phyloP scores from a whole-genome alignment of 2,797 vertebrate genomes.

The Staurois parvus region DNA sequence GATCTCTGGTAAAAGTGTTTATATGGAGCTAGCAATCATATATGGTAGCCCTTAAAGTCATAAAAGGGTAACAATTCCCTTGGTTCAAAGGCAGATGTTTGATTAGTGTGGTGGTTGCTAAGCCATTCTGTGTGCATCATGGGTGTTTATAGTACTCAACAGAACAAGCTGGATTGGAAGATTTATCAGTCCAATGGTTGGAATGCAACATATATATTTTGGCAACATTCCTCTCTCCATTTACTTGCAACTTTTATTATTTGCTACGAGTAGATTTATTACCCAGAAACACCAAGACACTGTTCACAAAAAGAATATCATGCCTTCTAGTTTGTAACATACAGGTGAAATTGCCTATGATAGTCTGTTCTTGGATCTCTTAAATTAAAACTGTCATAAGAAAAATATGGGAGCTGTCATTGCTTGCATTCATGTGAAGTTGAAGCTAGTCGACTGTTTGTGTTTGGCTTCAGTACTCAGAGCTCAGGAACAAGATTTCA shows the following conservation, averaged over 20 bases:
- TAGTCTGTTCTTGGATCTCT: not conserved
- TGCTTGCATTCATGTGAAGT: not conserved
- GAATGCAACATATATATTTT: conserved; percentile 22
- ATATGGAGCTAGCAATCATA: conserved; percentile 53
- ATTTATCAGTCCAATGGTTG: conserved; percentile 30
- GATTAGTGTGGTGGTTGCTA: conserved; percentile 37
- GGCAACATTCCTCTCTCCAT: not conserved
- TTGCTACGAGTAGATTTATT: not conserved
- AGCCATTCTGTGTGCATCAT: conserved; percentile 32
- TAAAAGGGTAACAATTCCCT: conserved; percentile 46
- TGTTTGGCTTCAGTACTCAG: not conserved
- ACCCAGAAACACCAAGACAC: not conserved
- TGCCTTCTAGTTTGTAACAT: not conserved
- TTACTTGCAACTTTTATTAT: conserved; percentile 1
- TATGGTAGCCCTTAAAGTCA: conserved; percentile 36
- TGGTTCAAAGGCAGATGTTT: conserved; percentile 41
- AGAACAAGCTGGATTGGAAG: conserved; percentile 25
- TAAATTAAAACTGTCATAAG: not conserved
- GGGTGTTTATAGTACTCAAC: conserved; percentile 20
- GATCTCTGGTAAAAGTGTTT: conserved; percentile 50
- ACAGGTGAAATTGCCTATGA: not conserved
- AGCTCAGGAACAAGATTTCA: too few relatives aligned
- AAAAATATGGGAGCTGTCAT: not conserved
- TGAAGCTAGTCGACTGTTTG: too few relatives aligned
- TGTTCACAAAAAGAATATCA: not conserved